Percentiles rank a stretch among this genome's conserved stretches.
These are phyloP conservation scores for Eudyptes chrysolophus DNA, from an alignment of 2,113 vertebrate species.

Conservation along the genomic window DNA sequence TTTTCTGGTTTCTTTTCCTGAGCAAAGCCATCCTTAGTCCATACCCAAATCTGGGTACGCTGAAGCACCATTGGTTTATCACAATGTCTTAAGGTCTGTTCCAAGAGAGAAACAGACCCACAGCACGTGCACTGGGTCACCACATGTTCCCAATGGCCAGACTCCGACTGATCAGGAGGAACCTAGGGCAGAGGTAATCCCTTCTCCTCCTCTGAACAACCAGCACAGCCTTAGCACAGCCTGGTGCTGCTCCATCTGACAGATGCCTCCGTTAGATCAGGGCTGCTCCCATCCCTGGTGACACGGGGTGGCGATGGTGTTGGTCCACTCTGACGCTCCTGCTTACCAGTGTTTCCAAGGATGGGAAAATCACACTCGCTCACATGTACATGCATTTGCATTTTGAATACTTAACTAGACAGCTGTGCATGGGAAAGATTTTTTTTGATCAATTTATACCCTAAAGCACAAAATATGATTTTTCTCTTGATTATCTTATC, in stretches of 20 bases:
- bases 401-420: constrained; percentile 49
- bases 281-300: background rate
- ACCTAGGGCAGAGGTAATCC: background rate
- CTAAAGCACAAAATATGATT: constrained; percentile 43
- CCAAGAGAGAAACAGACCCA: background rate
- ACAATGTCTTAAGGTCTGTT: background rate
- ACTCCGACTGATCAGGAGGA: background rate
- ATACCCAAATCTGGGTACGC: too few relatives aligned
- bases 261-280: fast-evolving
- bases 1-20: background rate
- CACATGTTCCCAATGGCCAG: background rate
- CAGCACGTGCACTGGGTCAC: background rate
- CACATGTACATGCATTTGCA: constrained; percentile 19
- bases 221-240: background rate
- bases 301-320: background rate
- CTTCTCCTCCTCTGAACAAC: background rate
- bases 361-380: background rate
- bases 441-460: constrained; percentile 54
- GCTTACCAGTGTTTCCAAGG: background rate
- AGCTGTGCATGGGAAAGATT: background rate
- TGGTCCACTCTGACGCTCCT: background rate
- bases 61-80: background rate
- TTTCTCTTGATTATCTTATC: constrained; percentile 25
- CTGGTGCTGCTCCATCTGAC: background rate
- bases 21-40: background rate